Conservation (phyloP, 2,888 invertebrate genomes). For the Arctia plantaginis region DNA sequence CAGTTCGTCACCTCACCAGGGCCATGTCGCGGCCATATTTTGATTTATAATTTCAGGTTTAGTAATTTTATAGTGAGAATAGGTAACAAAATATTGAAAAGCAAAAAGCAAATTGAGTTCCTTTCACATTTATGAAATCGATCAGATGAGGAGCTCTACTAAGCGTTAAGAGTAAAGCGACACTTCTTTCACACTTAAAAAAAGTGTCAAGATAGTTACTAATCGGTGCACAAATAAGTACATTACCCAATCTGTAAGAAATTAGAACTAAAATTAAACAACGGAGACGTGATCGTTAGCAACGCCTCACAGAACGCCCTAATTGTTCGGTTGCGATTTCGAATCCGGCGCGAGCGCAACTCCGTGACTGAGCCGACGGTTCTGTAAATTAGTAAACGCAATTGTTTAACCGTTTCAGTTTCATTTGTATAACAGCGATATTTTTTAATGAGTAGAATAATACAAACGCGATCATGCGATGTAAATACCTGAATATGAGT, state of each 20-base stretch:
- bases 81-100: background rate
- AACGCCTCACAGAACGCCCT: conserved; percentile 71
- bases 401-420: conserved; percentile 49
- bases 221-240: background rate
- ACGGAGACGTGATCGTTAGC: conserved; percentile 53
- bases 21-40: too few relatives aligned
- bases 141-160: background rate
- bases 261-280: conserved; percentile 33
- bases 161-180: background rate
- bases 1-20: background rate
- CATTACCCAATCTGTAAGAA: conserved; percentile 22
- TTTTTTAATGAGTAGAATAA: background rate
- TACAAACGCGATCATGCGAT: background rate
- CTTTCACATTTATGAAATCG: background rate
- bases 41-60: too few relatives aligned
- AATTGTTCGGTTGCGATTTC: conserved; percentile 74
- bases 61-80: too few relatives aligned
- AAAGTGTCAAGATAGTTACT: background rate
- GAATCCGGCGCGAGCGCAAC: conserved; percentile 68
- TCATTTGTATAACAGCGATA: conserved; percentile 26
- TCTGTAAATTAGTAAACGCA: conserved; percentile 57
- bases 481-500: background rate
- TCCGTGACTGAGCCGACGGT: conserved; percentile 57
- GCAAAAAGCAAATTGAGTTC: background rate
- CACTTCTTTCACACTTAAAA: background rate